phyloP scores from a whole-genome alignment of 2,113 vertebrate genomes.

The Notarius lentiginosus region DNA sequence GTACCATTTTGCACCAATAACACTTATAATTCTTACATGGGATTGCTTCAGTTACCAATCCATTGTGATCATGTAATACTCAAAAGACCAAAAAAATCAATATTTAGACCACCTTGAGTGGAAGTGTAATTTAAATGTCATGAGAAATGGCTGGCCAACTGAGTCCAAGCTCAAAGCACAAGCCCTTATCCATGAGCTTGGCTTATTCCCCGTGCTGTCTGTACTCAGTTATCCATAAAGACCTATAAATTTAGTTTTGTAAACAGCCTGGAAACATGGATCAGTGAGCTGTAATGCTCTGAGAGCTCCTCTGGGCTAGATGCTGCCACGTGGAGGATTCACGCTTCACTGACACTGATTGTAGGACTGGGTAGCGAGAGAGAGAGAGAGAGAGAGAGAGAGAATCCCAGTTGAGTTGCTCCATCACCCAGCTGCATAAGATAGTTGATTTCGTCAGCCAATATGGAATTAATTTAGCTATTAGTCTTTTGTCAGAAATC shows the following conservation, averaged over 20 bases:
- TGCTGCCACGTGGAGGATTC: constrained; percentile 36
- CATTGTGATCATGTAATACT: background rate
- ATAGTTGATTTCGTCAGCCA: background rate
- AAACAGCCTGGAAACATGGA: constrained; percentile 40
- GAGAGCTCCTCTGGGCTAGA: constrained; percentile 11
- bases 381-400: background rate
- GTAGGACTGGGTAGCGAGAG: constrained; percentile 20
- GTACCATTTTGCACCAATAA: background rate
- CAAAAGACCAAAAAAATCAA: background rate
- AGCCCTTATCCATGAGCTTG: constrained; percentile 21
- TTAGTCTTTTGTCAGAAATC: background rate
- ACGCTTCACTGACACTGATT: constrained; percentile 24
- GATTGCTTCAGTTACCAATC: background rate
- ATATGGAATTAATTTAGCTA: background rate
- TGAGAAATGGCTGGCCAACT: constrained; percentile 2
- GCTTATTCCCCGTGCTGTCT: constrained; percentile 6
- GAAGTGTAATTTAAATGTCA: background rate
- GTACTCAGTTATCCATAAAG: constrained; percentile 14
- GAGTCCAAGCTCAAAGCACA: background rate
- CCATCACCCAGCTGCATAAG: constrained; percentile 41
- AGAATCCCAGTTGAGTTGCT: constrained; percentile 37
- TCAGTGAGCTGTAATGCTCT: constrained; percentile 27
- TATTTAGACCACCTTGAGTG: background rate
- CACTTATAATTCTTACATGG: background rate
- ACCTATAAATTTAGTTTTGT: constrained; percentile 32